Conservation (phyloP, 2,888 invertebrate genomes). For the Trichopria drosophilae region DNA sequence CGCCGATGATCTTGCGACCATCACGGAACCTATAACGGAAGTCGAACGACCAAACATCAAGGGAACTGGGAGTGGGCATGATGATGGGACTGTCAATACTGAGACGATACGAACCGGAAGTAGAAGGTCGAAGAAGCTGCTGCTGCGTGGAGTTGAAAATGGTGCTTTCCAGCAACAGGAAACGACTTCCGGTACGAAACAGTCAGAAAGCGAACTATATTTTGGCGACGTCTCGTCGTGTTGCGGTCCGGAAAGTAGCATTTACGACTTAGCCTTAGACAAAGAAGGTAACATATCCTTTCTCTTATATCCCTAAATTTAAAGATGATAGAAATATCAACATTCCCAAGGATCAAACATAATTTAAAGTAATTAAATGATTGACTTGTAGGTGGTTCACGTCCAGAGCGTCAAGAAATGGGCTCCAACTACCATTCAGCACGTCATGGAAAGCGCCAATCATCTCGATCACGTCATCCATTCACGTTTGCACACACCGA, state of each 20-base stretch:
- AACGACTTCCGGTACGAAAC: conserved; percentile 54
- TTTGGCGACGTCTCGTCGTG: conserved; percentile 86
- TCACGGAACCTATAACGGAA: conserved; percentile 49
- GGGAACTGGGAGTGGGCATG: conserved; percentile 11
- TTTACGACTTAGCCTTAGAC: conserved; percentile 64
- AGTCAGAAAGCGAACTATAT: conserved; percentile 80
- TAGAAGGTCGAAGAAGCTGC: conserved; percentile 59
- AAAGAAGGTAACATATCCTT: conserved; percentile 53
- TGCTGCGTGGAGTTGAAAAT: conserved; percentile 74
- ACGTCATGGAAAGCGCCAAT: too few species aligned
- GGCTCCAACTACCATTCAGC: too few species aligned
- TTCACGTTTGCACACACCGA: conserved; percentile 43
- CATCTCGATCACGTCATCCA: too few species aligned
- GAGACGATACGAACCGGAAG: background rate
- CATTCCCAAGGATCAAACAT: too few species aligned
- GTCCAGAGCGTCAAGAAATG: too few species aligned
- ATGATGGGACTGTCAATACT: conserved; percentile 4
- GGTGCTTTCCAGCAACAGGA: conserved; percentile 73
- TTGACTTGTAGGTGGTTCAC: too few species aligned
- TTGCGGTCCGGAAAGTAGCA: conserved; percentile 67
- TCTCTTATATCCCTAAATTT: background rate
- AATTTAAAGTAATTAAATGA: too few species aligned
- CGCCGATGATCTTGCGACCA: conserved; percentile 51
- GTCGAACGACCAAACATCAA: conserved; percentile 36
- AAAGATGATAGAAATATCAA: too few species aligned